These are phyloP conservation scores for Mesitornis unicolor DNA, from an alignment of 2,113 vertebrate species.

Conservation along the genomic window DNA sequence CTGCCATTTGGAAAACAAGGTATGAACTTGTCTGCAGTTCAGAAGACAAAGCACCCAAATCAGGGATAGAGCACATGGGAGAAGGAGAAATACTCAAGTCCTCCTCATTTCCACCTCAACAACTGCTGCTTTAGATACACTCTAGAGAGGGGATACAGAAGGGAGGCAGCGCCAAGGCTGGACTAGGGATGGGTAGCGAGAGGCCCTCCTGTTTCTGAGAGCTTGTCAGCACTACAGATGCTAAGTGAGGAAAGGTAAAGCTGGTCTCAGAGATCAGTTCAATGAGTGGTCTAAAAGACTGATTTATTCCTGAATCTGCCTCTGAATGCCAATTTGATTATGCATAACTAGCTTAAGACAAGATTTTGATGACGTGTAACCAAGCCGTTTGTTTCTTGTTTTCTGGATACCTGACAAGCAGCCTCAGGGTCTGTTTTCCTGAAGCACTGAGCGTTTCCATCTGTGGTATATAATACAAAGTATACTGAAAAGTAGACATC, in stretches of 20 bases:
- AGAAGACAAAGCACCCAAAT: background rate
- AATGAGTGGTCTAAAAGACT: background rate
- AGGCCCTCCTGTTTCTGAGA: background rate
- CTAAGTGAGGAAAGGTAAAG: background rate
- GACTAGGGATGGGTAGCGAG: background rate
- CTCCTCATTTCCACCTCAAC: background rate
- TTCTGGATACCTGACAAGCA: background rate
- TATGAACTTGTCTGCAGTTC: background rate
- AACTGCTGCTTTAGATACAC: background rate
- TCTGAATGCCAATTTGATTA: background rate
- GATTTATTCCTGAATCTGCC: background rate
- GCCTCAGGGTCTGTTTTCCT: background rate
- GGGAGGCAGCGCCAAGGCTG: background rate
- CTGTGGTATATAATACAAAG: background rate
- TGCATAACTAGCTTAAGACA: background rate
- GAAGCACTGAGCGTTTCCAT: background rate
- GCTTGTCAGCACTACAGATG: background rate
- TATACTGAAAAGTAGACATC: background rate
- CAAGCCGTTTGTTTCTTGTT: background rate
- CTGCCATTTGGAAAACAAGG: background rate
- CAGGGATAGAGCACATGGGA: fast-evolving
- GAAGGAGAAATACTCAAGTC: background rate
- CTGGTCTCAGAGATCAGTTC: background rate
- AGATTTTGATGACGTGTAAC: background rate
- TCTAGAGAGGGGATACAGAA: background rate